Evolutionary conservation across 1,140 invertebrate species (phyloP).

Genomic region (Gerris buenoi): DNA sequence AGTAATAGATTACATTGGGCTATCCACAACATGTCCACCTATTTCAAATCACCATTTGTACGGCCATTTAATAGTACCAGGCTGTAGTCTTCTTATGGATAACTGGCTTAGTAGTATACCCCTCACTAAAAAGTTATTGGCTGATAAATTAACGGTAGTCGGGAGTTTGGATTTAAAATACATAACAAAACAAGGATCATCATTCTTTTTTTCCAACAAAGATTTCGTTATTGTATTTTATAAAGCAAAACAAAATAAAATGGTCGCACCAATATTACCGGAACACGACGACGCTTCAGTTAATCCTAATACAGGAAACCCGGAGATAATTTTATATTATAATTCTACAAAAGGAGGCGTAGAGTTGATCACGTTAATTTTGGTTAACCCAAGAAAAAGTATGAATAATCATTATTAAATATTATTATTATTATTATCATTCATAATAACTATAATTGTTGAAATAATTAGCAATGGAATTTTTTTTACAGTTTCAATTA

Average conservation of each 20-base stretch:
- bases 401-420: no score
- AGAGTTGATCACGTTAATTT: no score
- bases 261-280: slow-evolving; percentile 23
- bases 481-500: no score
- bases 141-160: slow-evolving; percentile 15
- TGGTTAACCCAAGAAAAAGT: no score
- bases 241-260: slow-evolving; percentile 20
- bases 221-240: slow-evolving; percentile 14
- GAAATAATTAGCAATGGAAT: no score
- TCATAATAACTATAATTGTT: no score
- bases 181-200: slow-evolving; percentile 17
- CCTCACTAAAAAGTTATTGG: slow-evolving; percentile 22
- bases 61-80: no score
- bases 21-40: no score
- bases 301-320: slow-evolving; percentile 17
- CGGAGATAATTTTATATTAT: slow-evolving; percentile 25
- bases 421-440: no score
- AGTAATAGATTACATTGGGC: no score
- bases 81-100: slow-evolving; percentile 29
- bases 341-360: slow-evolving; percentile 27
- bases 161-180: slow-evolving; percentile 15
- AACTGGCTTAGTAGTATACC: slow-evolving; percentile 30
- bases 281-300: slow-evolving; percentile 22
- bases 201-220: slow-evolving; percentile 15
- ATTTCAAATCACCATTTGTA: no score